phyloP scores from a whole-genome alignment of 2,113 vertebrate species.

The Amblyornis subalaris region DNA sequence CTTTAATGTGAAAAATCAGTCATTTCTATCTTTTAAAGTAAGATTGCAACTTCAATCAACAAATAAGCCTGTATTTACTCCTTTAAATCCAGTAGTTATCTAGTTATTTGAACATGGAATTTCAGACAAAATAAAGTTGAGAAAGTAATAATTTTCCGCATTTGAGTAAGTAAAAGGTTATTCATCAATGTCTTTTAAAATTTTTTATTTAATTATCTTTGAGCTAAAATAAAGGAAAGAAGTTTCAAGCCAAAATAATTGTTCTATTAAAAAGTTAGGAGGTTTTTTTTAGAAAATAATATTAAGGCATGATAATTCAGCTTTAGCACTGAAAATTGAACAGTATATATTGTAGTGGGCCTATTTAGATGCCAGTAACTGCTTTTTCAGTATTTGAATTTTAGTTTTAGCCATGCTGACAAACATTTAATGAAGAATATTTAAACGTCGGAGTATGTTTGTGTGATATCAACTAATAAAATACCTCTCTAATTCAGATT shows the following conservation, averaged over 20 bases:
- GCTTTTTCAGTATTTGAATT: not conserved
- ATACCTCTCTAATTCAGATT: not conserved
- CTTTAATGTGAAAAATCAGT: not conserved
- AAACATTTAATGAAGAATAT: not conserved
- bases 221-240: not conserved
- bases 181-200: not conserved
- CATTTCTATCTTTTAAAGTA: not conserved
- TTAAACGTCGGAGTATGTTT: not conserved
- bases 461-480: not conserved
- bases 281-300: not conserved
- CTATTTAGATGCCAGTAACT: not conserved
- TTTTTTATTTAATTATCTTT: not conserved
- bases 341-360: not conserved
- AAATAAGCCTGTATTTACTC: not conserved
- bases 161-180: not conserved
- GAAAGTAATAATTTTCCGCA: not conserved
- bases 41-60: not conserved
- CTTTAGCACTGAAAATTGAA: not conserved
- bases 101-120: not conserved
- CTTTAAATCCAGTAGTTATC: not conserved
- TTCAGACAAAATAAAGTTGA: not conserved
- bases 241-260: not conserved
- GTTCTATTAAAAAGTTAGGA: not conserved
- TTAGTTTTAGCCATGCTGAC: not conserved
- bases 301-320: not conserved